Evolutionary conservation across 2,113 vertebrate species (phyloP), one percentile per base, ranked within the genome.

Genomic region (Crotalus viridis): DNA sequence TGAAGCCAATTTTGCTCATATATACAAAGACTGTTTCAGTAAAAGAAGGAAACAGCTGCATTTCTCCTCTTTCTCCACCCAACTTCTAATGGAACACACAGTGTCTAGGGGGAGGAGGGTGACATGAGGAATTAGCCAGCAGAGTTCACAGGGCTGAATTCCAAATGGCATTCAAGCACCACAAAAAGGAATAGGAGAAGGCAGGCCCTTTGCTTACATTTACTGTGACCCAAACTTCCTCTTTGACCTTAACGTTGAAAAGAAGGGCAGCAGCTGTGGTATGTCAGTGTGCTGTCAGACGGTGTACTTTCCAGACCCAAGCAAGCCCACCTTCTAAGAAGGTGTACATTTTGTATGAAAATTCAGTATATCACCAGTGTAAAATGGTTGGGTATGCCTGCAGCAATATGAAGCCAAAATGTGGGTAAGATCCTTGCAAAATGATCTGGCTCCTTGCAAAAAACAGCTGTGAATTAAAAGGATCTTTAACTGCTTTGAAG

Each of bases 31-130:
- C 91, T 94, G 95, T 86, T 5, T 3, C 93, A 33, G 92, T 92
- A 90, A 89, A 89, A 90, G 0, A 86, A 93, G 59, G 54, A 59
- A 96, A 93, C 94, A 96, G 95, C 95, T 97, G 96, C 95, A 94
- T 69, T 52, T 91, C 3, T 54, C 4, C 87, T 93, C 48, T 89
- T 95, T 43, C 46, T 56, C 64, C 85, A 57, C 91, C 89, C 92
- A 91, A 87, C 93, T 94, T 88, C 56, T 52, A 17, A 86, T 52
- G 81, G 56, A 33, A 92, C 52, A 52, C 89, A 88, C n/a, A 39
- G 21, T 0, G 0, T 86, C 0, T 0, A 92, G 43, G 89, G 93
- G 64, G 89, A 43, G 74, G 74, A 81, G 33, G 74, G 74, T 3
- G 74, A 81, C 74, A 43, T 0, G 92, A 51, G 85, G 26, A 46